These are phyloP conservation scores for Eurytoma californica DNA, from an alignment of 2,888 invertebrate genomes.

Conservation along the genomic window DNA sequence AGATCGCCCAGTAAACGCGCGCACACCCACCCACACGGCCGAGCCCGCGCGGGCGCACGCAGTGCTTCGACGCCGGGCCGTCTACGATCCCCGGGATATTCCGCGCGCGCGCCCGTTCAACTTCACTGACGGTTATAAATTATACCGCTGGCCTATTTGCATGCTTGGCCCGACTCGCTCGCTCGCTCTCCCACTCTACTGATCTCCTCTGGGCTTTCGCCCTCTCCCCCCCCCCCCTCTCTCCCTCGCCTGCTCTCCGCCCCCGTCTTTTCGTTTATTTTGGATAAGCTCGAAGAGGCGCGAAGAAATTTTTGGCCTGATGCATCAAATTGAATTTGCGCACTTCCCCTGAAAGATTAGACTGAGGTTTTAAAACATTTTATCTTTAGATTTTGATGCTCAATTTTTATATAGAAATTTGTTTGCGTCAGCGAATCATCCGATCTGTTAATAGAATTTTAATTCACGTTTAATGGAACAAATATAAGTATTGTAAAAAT, in stretches of 20 bases:
- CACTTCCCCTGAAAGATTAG: too few relatives aligned
- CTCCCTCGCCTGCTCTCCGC: background rate
- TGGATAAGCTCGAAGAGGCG: too few relatives aligned
- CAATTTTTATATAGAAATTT: too few relatives aligned
- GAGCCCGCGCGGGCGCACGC: background rate
- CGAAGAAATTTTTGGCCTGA: background rate
- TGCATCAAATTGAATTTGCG: background rate
- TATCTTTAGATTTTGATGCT: too few relatives aligned
- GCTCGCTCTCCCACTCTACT: background rate
- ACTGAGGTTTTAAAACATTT: too few relatives aligned
- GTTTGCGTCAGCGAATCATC: too few relatives aligned
- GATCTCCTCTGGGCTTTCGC: slow-evolving; percentile 10
- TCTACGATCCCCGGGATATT: slow-evolving; percentile 46
- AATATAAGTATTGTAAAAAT: too few relatives aligned
- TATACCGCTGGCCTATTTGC: slow-evolving; percentile 72
- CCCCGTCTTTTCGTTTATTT: background rate
- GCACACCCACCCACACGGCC: background rate
- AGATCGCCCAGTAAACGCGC: slow-evolving; percentile 36
- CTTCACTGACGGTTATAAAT: slow-evolving; percentile 69
- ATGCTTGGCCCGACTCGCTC: slow-evolving; percentile 57
- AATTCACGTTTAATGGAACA: too few relatives aligned
- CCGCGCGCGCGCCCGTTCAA: slow-evolving; percentile 37
- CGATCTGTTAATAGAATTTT: too few relatives aligned
- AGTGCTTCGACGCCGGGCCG: background rate
- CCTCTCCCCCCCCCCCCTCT: background rate